Conservation (phyloP, 2,888 invertebrate genomes). For the Xestia c-nigrum region DNA sequence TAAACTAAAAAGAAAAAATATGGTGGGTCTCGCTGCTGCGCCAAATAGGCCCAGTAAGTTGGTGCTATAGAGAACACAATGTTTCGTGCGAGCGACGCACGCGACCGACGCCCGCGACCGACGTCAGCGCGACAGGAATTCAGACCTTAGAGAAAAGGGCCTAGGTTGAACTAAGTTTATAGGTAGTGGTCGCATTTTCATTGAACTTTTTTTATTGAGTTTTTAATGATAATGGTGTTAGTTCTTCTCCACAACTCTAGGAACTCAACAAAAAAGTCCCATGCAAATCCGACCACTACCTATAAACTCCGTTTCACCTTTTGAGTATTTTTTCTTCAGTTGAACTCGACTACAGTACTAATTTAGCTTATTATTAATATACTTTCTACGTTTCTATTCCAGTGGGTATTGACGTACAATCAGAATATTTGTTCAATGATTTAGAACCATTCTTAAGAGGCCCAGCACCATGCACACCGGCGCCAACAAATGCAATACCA, state of each 20-base stretch:
- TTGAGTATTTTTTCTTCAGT: not conserved
- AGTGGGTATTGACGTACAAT: conserved; percentile 89
- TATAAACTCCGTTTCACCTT: not conserved
- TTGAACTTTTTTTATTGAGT: not conserved
- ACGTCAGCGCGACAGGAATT: too few relatives aligned
- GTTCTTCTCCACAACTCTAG: not conserved
- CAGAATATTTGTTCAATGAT: conserved; percentile 80
- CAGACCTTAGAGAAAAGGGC: not conserved
- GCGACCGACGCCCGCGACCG: too few relatives aligned
- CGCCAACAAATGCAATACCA: conserved; percentile 26
- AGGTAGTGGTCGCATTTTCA: not conserved
- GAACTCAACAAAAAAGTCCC: not conserved
- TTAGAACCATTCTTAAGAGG: conserved; percentile 63
- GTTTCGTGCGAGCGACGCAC: too few relatives aligned
- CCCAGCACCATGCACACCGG: not conserved
- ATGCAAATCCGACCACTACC: not conserved
- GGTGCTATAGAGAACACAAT: too few relatives aligned
- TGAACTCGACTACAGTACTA: not conserved
- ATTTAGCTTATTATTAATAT: not conserved
- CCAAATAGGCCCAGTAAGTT: too few relatives aligned
- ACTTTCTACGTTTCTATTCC: conserved; percentile 65
- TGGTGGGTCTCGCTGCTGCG: too few relatives aligned
- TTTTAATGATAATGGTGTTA: not conserved
- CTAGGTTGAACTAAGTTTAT: not conserved
- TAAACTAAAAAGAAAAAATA: too few relatives aligned